These are phyloP conservation scores for Trochalopteron elliotii DNA, from an alignment of 2,113 vertebrate species.

Conservation along the genomic window DNA sequence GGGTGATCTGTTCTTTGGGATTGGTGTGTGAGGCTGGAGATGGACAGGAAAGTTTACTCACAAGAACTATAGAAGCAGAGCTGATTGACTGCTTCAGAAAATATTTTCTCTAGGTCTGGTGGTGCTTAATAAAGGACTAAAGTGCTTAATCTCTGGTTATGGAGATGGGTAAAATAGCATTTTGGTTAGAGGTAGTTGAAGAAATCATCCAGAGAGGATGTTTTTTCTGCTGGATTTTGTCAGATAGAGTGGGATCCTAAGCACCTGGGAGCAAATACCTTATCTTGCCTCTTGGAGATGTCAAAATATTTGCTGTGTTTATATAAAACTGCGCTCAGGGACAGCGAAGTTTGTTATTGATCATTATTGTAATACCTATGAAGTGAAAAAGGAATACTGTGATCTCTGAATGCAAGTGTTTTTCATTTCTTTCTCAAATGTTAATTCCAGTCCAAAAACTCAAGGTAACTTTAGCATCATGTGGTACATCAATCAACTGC, in stretches of 20 bases:
- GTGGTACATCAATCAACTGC: background rate
- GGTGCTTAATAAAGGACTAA: too few relatives aligned
- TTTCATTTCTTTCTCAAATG: background rate
- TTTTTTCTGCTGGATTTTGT: background rate
- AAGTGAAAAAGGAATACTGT: background rate
- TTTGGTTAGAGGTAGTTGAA: background rate
- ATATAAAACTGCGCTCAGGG: background rate
- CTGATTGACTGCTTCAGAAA: background rate
- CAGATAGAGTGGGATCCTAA: background rate
- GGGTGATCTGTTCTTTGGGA: background rate
- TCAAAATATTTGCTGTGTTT: background rate
- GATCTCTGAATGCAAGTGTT: background rate
- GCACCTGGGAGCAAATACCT: background rate
- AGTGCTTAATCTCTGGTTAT: background rate
- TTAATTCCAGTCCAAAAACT: background rate
- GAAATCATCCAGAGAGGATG: background rate
- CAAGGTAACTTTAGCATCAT: background rate
- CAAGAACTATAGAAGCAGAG: background rate
- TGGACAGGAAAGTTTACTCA: background rate
- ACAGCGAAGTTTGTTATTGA: background rate
- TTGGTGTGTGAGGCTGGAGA: background rate
- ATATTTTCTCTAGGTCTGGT: background rate
- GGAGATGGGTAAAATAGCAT: background rate
- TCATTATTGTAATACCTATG: background rate
- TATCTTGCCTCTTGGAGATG: background rate